Conservation (phyloP, 2,888 invertebrate species). For the Sphinx pinastri region DNA sequence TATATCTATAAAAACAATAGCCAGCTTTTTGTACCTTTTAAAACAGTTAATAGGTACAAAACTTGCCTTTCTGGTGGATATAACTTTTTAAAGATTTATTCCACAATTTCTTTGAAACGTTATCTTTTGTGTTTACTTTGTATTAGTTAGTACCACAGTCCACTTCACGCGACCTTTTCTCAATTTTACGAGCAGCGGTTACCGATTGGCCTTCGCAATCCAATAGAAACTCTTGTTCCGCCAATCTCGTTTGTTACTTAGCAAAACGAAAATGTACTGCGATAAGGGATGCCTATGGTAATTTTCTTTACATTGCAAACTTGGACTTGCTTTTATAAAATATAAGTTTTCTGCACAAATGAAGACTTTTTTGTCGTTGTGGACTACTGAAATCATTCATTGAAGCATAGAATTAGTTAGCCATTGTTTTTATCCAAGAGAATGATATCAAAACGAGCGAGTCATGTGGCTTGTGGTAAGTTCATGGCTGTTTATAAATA, state of each 20-base stretch:
- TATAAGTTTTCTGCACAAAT: not conserved
- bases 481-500: no score
- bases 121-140: slow-evolving; percentile 19
- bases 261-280: slow-evolving; percentile 18
- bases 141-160: slow-evolving; percentile 21
- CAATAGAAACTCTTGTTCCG: slow-evolving; percentile 39
- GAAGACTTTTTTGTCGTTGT: no score
- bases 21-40: no score
- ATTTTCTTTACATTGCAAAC: slow-evolving; percentile 2
- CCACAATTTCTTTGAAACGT: not conserved
- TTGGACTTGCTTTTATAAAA: not conserved
- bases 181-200: slow-evolving; percentile 22
- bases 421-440: no score
- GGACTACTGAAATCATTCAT: not conserved
- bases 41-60: no score
- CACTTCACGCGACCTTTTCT: slow-evolving; percentile 16
- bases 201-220: slow-evolving; percentile 30
- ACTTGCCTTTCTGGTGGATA: not conserved
- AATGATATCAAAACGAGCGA: no score
- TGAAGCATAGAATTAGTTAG: not conserved
- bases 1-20: no score
- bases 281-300: not conserved
- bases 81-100: not conserved
- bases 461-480: no score
- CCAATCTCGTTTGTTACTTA: slow-evolving; percentile 31